Percentiles rank a stretch among this genome's conserved stretches.
phyloP scores from a whole-genome alignment of 1,140 invertebrate genomes.

The Pseudomyrmex cubaensis region DNA sequence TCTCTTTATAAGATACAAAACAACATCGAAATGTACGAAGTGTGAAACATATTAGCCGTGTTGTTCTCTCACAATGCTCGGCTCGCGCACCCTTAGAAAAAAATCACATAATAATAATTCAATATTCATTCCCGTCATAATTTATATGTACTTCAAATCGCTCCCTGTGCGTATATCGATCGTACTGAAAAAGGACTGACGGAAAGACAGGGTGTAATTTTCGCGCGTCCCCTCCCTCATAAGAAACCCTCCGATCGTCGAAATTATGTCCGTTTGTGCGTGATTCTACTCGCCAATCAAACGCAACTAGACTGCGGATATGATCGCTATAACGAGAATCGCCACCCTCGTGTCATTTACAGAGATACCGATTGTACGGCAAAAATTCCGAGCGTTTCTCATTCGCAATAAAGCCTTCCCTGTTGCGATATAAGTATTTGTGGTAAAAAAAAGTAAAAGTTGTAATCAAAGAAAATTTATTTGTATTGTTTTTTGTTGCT shows the following conservation, averaged over 20 bases:
- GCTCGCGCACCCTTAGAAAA: neutral
- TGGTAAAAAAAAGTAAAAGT: neutral
- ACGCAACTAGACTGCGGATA: conserved; percentile 66
- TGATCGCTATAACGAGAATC: conserved; percentile 78
- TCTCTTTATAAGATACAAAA: neutral
- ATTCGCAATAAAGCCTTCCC: neutral
- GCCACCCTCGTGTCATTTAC: conserved; percentile 45
- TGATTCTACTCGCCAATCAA: conserved; percentile 76
- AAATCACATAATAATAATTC: conserved; percentile 63
- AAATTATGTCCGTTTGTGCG: conserved; percentile 83
- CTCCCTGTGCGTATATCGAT: conserved; percentile 73
- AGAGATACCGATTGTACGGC: conserved; percentile 24
- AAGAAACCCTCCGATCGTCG: conserved; percentile 72
- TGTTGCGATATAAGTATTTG: neutral
- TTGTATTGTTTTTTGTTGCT: neutral
- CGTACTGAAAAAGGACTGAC: conserved; percentile 68
- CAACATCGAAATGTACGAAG: neutral
- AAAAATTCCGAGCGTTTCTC: conserved; percentile 23
- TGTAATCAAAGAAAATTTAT: neutral
- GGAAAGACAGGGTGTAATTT: conserved; percentile 78
- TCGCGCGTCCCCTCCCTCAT: conserved; percentile 66
- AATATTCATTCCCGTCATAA: conserved; percentile 73
- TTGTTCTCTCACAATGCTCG: neutral
- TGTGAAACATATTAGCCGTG: conserved; percentile 22
- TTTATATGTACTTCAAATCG: conserved; percentile 63